These are phyloP conservation scores for Dipodomys stephensi DNA, from an alignment of 2,113 vertebrate genomes.

Conservation along the genomic window DNA sequence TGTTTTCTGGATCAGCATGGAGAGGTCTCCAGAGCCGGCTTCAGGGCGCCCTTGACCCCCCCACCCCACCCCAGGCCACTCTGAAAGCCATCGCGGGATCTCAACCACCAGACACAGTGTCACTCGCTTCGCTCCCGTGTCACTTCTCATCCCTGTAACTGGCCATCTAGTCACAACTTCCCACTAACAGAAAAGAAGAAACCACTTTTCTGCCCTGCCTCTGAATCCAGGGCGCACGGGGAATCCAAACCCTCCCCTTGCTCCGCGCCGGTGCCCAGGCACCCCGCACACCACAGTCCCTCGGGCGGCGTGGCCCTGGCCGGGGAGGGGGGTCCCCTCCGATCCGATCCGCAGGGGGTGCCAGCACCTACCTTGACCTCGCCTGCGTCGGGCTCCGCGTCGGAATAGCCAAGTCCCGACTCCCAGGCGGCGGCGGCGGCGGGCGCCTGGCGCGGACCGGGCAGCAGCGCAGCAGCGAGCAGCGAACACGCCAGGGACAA, in stretches of 20 bases:
- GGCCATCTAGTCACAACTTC: neutral
- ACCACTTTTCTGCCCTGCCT: too few relatives aligned
- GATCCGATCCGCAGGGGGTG: rapidly evolving
- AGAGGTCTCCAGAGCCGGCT: neutral
- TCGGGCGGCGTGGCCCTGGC: neutral
- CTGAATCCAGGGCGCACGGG: neutral
- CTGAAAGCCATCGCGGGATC: rapidly evolving
- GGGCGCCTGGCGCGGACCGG: conserved; percentile 80
- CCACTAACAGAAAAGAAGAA: neutral
- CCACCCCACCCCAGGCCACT: too few relatives aligned
- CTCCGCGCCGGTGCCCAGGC: neutral
- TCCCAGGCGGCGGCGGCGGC: conserved; percentile 84
- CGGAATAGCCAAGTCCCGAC: conserved; percentile 86
- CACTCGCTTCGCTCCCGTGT: neutral
- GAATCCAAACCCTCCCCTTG: too few relatives aligned
- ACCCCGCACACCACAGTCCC: neutral
- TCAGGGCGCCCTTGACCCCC: neutral
- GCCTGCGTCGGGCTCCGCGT: conserved; percentile 85
- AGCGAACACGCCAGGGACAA: conserved; percentile 84
- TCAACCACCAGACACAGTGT: neutral
- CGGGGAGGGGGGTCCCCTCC: neutral
- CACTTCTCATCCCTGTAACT: too few relatives aligned
- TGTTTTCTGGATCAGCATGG: too few relatives aligned
- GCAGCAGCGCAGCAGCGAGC: conserved; percentile 83
- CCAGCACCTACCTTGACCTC: conserved; percentile 85